Evolutionary conservation across 2,113 vertebrate species (phyloP).

Genomic region (Pica pica): DNA sequence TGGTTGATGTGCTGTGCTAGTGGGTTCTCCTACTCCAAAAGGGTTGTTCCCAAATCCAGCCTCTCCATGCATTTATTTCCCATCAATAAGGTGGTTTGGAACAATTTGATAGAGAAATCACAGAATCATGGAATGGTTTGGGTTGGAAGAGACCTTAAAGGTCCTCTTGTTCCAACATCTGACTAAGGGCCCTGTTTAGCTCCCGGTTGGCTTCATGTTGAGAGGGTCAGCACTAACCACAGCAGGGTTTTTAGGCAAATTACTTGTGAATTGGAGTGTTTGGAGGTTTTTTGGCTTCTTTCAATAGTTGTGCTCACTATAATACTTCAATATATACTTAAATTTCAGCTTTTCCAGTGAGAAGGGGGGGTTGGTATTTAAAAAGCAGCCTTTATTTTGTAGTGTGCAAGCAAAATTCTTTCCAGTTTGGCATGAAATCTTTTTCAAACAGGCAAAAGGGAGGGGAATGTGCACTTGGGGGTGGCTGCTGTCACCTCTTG

Average conservation of each 20-base stretch:
- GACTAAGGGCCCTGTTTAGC: background rate
- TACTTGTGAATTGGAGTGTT: background rate
- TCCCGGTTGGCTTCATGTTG: background rate
- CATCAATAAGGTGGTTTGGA: background rate
- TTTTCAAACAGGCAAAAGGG: background rate
- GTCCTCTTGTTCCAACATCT: background rate
- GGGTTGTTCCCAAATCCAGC: background rate
- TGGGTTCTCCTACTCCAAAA: background rate
- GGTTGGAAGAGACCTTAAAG: background rate
- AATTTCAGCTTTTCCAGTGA: background rate
- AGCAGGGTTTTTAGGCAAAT: background rate
- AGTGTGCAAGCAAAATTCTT: background rate
- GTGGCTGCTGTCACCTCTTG: background rate
- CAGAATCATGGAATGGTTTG: background rate
- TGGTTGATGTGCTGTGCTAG: background rate
- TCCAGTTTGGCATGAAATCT: background rate
- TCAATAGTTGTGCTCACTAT: background rate
- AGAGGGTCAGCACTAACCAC: background rate
- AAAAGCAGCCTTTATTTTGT: background rate
- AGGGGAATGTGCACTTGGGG: background rate
- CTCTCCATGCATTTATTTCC: fast-evolving
- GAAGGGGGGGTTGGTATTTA: background rate
- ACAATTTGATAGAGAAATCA: background rate
- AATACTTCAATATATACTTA: background rate
- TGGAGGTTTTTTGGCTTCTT: background rate